Base-by-base conservation (phyloP, 2,113 vertebrate genomes). In the Peromyscus polionotus region DNA sequence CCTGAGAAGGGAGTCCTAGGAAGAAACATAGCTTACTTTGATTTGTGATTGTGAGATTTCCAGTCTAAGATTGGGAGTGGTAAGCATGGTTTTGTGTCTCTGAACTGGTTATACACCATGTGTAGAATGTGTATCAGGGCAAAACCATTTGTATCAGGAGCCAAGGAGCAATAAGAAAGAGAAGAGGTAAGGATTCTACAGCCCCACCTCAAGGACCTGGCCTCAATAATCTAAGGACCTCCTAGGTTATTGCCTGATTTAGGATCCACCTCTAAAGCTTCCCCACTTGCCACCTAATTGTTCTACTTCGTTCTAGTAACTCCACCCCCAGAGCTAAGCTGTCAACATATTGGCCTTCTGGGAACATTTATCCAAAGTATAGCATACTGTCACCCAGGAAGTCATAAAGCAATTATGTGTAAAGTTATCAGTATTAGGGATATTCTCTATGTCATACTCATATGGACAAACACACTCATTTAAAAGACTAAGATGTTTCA, bases 401-500 rank as follows among this genome's bases (percentile, higher is more conserved):
- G 48, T 61, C 48, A 68, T 54, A 48, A 48, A 83, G n/a, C 19
- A 14, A 11, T 75, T 33, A 36, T 0, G 11, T 88, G 13, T 45
- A 61, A 26, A 72, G 22, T 39, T 91, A 33, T 72, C 4, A 61
- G 22, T 72, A 5, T 22, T 22, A 31, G n/a, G 6, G 10, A 48
- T 28, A n/a, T 7, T 61, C 24, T 33, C 73, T 76, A 61, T 92
- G 65, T 54, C 24, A 73, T 39, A 26, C 6, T 61, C 4, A 42
- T 11, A 19, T 19, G n/a, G 22, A 31, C 5, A 42, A 84, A 42
- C 61, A 54, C 3, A 54, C 3, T 65, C 11, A 70, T 57, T 57
- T 42, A 48, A 70, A 84, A 70, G 5, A 59, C 75, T 42, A 85
- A 45, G 88, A 79, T 26, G 6, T 96, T 84, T 92, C 85, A 17